Conservation (phyloP, 2,113 vertebrate species). For the Muntiacus reevesi region DNA sequence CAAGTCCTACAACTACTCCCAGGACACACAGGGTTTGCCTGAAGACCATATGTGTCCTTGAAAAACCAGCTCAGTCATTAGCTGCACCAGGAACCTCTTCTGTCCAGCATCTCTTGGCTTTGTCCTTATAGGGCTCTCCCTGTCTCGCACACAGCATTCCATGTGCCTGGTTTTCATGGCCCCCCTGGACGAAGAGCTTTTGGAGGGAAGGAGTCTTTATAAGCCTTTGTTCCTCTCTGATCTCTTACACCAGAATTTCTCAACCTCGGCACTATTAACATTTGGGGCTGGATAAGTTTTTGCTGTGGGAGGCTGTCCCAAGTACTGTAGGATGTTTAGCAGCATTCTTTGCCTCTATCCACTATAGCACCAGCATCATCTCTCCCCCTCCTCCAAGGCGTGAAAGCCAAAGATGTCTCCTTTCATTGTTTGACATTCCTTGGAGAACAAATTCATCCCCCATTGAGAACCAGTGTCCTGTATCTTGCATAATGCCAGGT, state of each 20-base stretch:
- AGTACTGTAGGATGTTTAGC: not conserved
- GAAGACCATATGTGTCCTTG: not conserved
- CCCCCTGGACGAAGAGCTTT: not conserved
- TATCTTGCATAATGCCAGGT: not conserved
- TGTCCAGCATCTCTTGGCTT: too few species aligned
- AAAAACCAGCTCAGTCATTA: not conserved
- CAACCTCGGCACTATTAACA: not conserved
- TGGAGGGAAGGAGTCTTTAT: not conserved
- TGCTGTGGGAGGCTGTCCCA: not conserved
- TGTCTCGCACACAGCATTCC: too few species aligned
- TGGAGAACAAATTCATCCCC: not conserved
- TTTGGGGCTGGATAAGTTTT: not conserved
- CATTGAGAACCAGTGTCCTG: not conserved
- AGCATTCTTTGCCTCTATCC: not conserved
- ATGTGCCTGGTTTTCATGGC: not conserved
- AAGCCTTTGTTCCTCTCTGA: not conserved
- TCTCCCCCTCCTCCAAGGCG: not conserved
- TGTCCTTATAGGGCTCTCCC: not conserved
- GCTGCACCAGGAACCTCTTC: not conserved
- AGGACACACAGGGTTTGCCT: not conserved
- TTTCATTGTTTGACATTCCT: not conserved
- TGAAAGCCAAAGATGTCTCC: not conserved
- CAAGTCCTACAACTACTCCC: not conserved
- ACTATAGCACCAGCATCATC: not conserved
- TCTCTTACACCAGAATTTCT: not conserved